Evolutionary conservation across 2,113 vertebrate genomes (phyloP), one percentile per base, ranked within the genome.

Genomic region (Phaetusa simplex): DNA sequence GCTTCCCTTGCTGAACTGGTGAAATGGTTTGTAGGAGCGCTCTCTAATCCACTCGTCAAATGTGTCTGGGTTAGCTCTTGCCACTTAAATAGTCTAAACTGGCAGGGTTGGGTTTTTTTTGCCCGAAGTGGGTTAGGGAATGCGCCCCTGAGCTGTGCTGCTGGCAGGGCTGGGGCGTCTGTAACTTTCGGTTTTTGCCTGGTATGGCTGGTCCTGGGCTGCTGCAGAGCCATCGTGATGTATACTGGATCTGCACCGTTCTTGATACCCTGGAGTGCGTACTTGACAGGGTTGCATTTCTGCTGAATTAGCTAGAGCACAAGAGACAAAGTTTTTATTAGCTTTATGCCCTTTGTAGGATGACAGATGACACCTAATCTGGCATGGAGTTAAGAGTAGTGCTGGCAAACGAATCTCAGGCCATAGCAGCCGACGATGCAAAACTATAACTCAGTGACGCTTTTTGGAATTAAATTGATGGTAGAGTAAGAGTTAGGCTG

Each of bases 291-390:
- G 73, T 70, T 88, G 43, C 66, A 8, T 82, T 96, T 95, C 84
- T 96, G 84, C 84, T 95, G 92, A 93, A 65, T 74, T 85, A 85
- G 81, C 95, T 90, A 8, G 32, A 85, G 82, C 30, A 32, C 4
- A 7, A 72, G 73, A 85, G 64, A 49, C 1, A 13, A 65, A 69
- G 93, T 85, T 95, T 91, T 50, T 90, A 70, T 93, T 80, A 79
- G 52, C 82, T 91, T 95, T 96, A 20, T 94, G 84, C 78, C 66
- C 92, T 93, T 91, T 93, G 66, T 65, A n/a, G 90, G 70, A 11
- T 91, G 78, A 47, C 84, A 90, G 66, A 53, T 79, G 79, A 88
- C 45, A 77, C 80, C 88, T 81, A 11, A 49, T 38, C 84, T 88
- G 79, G 66, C 45, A 32, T 45, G 79, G 85, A 91, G 32, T 74